A percentile compares a stretch with the other conserved stretches of the same genome.
These are phyloP conservation scores for Anser brachyrhynchus DNA, from an alignment of 2,113 vertebrate species.

Conservation along the genomic window DNA sequence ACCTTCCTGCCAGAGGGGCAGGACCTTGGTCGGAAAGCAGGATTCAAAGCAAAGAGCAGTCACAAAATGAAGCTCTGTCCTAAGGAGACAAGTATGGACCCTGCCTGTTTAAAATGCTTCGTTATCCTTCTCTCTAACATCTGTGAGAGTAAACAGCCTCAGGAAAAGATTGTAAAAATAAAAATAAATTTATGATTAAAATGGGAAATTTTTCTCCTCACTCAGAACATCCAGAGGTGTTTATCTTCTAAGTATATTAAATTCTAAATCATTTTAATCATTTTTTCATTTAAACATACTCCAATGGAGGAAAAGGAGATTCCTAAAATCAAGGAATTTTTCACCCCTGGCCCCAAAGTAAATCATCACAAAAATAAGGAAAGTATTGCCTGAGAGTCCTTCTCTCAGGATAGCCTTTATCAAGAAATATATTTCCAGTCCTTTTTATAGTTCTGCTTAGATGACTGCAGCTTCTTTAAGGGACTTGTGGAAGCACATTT, in stretches of 20 bases:
- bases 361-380: not conserved
- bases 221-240: not conserved
- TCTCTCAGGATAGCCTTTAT: not conserved
- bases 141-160: not conserved
- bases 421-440: not conserved
- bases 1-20: not conserved
- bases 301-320: not conserved
- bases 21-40: not conserved
- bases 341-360: not conserved
- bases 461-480: not conserved
- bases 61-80: not conserved
- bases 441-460: not conserved
- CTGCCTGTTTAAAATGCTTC: not conserved
- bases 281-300: not conserved
- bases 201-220: not conserved
- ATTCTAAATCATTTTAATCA: not conserved
- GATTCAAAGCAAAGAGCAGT: not conserved
- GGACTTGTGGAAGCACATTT: not conserved
- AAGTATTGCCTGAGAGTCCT: not conserved
- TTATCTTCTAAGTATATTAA: conserved; percentile 16
- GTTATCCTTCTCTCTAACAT: not conserved
- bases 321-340: not conserved
- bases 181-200: not conserved
- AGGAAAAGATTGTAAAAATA: not conserved
- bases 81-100: not conserved